Evolutionary conservation across 92 coral and sea anemone species (phyloP), one percentile per base, ranked within the genome.

Genomic region (Meandrina meandrites): DNA sequence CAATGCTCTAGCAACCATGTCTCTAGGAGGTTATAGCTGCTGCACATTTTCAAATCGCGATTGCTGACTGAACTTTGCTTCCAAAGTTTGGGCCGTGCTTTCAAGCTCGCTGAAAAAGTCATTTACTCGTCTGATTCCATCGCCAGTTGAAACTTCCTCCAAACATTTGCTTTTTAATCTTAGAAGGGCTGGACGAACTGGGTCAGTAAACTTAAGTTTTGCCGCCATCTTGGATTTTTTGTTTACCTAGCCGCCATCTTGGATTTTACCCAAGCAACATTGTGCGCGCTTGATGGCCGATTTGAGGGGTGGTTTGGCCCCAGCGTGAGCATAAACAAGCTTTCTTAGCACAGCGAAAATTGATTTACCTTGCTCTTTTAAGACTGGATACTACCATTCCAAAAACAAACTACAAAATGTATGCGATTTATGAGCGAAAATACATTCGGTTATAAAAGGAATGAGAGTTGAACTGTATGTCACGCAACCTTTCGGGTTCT

Each of bases 211-310:
- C 24, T 64, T 50, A 14, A 62, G 15, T 9, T 62, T 40, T 40
- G 57, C 56, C 17, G 84, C 84, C 84, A 80, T 80, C 57, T 80
- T 80, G 84, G 75, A 80, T 80, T 80, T 62, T 21, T 34, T 60
- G 57, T 62, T 80, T 36, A 80, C 75, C 84, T 19, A 4, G 56
- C 75, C 1, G 83, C 83, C 83, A 79, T 35, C 73, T 79, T 79
- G 83, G 35, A 60, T 58, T 79, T 79, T 60, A 79, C 83, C 83
- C 83, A 60, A n/a, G n/a, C n/a, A n/a, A n/a, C n/a, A n/a, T n/a
- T n/a, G 72, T 36, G 35, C 5, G 53, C 50, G 13, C 73, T 37
- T 79, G 34, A 79, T 79, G 82, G 51, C 57, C 48, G 71, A 79
- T 79, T 30, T 32, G 14, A 71, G 82, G 82, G 82, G 82, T 79